Evolutionary conservation across 2,113 vertebrate species (phyloP).

Genomic region (Prunella fulvescens): DNA sequence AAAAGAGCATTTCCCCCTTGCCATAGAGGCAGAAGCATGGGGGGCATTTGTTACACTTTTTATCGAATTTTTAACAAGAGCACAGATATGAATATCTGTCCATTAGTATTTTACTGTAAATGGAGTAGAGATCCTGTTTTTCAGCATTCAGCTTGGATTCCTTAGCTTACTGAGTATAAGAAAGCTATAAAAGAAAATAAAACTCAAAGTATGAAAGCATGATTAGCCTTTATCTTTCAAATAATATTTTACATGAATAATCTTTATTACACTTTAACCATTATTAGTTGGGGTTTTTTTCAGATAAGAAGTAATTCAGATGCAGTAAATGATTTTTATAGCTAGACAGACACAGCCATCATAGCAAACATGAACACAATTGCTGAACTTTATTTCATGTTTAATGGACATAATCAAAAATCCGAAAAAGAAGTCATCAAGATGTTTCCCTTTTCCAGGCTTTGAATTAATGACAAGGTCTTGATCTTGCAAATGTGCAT

Average conservation of each 20-base stretch:
- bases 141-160: background rate
- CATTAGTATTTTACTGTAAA: background rate
- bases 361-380: background rate
- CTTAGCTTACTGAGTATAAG: background rate
- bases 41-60: background rate
- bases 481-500: background rate
- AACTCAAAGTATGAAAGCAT: background rate
- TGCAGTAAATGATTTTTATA: background rate
- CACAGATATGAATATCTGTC: background rate
- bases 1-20: background rate
- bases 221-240: background rate
- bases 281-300: background rate
- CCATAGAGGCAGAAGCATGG: background rate
- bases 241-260: background rate
- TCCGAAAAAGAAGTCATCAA: background rate
- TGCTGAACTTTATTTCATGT: background rate
- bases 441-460: background rate
- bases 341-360: background rate
- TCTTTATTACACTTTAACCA: background rate
- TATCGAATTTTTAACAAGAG: background rate
- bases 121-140: background rate
- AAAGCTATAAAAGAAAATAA: background rate
- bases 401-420: background rate
- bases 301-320: background rate
- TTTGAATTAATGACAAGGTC: background rate